phyloP scores from a whole-genome alignment of 2,113 vertebrate genomes.

The Cryptomyrus ogoouensis region DNA sequence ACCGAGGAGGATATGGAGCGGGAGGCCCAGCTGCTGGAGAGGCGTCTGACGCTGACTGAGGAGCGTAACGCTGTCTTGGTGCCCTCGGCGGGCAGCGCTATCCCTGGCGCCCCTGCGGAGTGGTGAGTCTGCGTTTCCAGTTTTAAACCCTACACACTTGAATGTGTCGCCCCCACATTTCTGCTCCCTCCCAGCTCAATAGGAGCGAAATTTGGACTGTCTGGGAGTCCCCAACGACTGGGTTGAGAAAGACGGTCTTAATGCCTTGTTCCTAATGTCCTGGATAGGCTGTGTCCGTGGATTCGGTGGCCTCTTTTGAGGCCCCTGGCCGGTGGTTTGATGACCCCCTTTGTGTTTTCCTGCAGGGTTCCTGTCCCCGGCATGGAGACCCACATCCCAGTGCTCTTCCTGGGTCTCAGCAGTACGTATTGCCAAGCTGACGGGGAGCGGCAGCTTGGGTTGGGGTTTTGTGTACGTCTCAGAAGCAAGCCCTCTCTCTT shows the following conservation, averaged over 20 bases:
- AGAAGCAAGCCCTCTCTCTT: neutral
- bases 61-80: constrained; percentile 94
- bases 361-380: constrained; percentile 87
- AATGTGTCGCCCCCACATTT: neutral
- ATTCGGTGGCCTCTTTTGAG: neutral
- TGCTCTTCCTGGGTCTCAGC: constrained; percentile 90
- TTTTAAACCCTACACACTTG: neutral
- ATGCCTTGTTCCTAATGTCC: neutral
- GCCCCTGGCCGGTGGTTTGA: neutral
- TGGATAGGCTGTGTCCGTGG: neutral
- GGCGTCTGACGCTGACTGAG: constrained; percentile 87
- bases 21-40: constrained; percentile 87
- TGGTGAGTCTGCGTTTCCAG: constrained; percentile 62
- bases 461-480: neutral
- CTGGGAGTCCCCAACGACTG: neutral
- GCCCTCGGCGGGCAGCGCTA: constrained; percentile 92
- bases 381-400: constrained; percentile 96
- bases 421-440: constrained; percentile 57
- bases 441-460: neutral
- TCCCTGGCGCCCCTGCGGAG: constrained; percentile 90
- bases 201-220: neutral
- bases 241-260: neutral
- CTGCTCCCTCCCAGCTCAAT: neutral
- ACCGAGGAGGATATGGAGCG: constrained; percentile 86
- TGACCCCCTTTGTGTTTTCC: constrained; percentile 1